Conservation (phyloP, 37 sponge, comb jelly and placozoan species). For the Mnemiopsis leidyi region DNA sequence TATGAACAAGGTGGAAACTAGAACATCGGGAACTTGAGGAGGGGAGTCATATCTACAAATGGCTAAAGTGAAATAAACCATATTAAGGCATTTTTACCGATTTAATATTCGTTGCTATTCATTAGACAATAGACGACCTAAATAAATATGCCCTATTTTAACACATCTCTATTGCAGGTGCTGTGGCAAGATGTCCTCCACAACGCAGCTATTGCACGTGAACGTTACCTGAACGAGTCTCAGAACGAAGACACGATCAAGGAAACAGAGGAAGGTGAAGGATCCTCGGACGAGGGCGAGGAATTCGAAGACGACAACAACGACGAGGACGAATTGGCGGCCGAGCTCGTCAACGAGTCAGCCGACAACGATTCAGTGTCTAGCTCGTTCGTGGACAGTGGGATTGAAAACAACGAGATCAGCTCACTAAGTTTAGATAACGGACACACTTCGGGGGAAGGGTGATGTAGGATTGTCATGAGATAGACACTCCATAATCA, state of each 20-base stretch:
- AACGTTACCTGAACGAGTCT: not conserved
- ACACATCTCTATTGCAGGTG: no score
- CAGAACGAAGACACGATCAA: not conserved
- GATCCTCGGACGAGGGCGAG: conserved; percentile 45
- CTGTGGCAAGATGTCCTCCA: conserved; percentile 20
- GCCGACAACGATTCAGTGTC: not conserved
- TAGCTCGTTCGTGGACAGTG: conserved; percentile 52
- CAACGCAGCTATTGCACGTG: not conserved
- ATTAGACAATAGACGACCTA: no score
- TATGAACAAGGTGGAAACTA: no score
- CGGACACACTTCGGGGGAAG: conserved; percentile 45
- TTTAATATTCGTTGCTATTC: no score
- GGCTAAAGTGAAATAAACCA: no score
- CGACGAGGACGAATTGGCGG: not conserved
- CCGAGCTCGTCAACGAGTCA: not conserved
- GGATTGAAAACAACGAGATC: conserved; percentile 33
- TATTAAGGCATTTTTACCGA: no score
- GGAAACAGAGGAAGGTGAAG: not conserved
- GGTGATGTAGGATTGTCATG: not conserved
- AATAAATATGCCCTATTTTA: no score
- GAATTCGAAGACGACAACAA: conserved; percentile 51
- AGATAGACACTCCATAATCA: not conserved
- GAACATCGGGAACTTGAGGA: no score
- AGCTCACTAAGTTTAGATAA: conserved; percentile 26
- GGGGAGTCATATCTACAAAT: no score